Percentiles rank a stretch among this genome's conserved stretches.
phyloP scores from a whole-genome alignment of 2,113 vertebrate genomes.

The Thamnophis sirtalis region DNA sequence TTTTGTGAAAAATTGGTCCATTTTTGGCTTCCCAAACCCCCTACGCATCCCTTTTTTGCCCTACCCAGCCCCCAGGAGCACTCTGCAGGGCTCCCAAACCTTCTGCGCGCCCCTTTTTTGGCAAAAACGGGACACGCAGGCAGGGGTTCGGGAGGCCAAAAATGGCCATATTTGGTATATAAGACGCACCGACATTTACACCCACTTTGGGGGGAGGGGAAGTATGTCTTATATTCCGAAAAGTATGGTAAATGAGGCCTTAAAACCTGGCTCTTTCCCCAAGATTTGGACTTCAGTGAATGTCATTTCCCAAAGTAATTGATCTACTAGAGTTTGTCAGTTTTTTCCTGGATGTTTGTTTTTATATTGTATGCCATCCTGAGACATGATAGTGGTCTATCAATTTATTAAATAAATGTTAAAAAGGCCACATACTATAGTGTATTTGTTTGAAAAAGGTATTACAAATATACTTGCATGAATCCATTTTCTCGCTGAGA shows the following conservation, averaged over 20 bases:
- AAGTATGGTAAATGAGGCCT: background rate
- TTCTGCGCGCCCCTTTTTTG: no score
- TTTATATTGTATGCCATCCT: background rate
- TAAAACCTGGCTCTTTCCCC: background rate
- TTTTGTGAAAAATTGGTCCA: no score
- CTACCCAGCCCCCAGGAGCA: no score
- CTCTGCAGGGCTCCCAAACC: no score
- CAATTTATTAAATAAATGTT: background rate
- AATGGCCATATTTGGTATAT: no score
- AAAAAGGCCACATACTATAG: background rate
- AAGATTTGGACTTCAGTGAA: background rate
- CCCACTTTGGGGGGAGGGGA: no score
- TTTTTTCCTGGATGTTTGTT: background rate
- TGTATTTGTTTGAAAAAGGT: background rate
- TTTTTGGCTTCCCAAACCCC: no score
- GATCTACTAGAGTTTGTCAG: background rate
- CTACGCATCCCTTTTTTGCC: no score
- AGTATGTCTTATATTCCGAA: no score
- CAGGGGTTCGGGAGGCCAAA: no score
- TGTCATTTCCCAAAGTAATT: background rate
- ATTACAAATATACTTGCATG: slow-evolving; percentile 80
- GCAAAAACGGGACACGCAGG: no score
- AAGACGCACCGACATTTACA: no score
- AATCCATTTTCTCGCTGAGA: slow-evolving; percentile 97
- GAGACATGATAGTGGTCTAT: background rate